Conservation (phyloP, 1,140 invertebrate species). For the Trachelipus rathkii region DNA sequence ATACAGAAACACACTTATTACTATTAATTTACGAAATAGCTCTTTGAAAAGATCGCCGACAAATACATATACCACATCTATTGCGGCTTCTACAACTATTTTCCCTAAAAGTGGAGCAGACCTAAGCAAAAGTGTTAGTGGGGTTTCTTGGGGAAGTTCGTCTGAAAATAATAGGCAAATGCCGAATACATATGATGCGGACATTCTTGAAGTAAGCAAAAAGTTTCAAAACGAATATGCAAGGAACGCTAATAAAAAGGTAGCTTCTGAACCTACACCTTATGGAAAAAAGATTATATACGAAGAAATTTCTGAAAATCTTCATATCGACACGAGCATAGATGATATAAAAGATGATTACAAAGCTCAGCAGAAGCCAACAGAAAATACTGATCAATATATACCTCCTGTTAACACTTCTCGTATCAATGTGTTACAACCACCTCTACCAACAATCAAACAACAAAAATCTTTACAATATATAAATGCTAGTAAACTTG, state of each 20-base stretch:
- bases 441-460: neutral
- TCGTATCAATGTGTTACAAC: neutral
- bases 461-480: neutral
- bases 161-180: neutral
- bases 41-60: too few relatives aligned
- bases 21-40: too few relatives aligned
- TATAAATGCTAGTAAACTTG: too few relatives aligned
- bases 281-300: neutral
- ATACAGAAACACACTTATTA: too few relatives aligned
- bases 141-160: too few relatives aligned
- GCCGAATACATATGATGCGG: neutral
- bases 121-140: too few relatives aligned
- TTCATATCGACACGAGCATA: neutral
- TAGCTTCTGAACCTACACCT: neutral
- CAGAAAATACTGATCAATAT: constrained; percentile 1
- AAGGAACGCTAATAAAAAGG: neutral
- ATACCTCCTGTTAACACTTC: neutral
- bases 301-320: neutral
- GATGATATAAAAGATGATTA: constrained; percentile 2
- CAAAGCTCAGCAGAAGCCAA: neutral
- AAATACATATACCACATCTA: neutral
- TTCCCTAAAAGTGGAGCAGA: neutral
- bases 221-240: neutral
- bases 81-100: neutral
- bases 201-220: neutral